Evolutionary conservation across 35 echinoderm and acorn worm genomes (phyloP), one percentile per base, ranked within the genome.

Genomic region (Apostichopus japonicus): DNA sequence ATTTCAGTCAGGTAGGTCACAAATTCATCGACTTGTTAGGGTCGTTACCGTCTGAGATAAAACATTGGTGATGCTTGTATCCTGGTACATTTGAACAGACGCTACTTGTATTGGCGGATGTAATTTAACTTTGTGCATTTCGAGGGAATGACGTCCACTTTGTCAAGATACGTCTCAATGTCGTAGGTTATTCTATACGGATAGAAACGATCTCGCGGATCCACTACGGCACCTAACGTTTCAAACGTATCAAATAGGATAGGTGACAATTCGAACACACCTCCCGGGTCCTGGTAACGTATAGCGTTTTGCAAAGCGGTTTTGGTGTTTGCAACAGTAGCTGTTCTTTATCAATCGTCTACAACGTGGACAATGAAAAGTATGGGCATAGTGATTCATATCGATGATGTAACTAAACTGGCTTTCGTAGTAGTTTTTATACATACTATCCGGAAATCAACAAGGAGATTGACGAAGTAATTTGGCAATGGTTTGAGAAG

Each of bases 151-250:
- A 77, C 44, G 71, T 90, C 53, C 23, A 8, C 44, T 56, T 73
- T 90, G 21, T 90, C 87, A 17, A 90, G 62, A 10, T 90, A 90
- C 17, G 87, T 89, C 53, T 89, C 86, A 19, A 89, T 89, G 53
- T 89, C 86, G 24, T 89, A 63, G 58, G 86, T 89, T 72, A 90
- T 90, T 53, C 87, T 90, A n/a, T 73, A 90, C 9, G 87, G 87
- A 25, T 77, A 90, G n/a, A 73, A 90, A 24, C 55, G 71, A 73
- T 90, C 71, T 53, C 10, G 10, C 9, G 19, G 0, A 73, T 77
- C 17, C n/a, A 90, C 87, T 22, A 90, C 71, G 6, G 73, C 73
- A 73, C 87, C 67, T 53, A 90, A 54, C 23, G 61, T 63, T 51
- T 71, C 87, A 16, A 90, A 57, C 44, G 11, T 90, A 90, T 90